phyloP scores from a whole-genome alignment of 2,888 invertebrate genomes.

The Pristionchus maxplancki region DNA sequence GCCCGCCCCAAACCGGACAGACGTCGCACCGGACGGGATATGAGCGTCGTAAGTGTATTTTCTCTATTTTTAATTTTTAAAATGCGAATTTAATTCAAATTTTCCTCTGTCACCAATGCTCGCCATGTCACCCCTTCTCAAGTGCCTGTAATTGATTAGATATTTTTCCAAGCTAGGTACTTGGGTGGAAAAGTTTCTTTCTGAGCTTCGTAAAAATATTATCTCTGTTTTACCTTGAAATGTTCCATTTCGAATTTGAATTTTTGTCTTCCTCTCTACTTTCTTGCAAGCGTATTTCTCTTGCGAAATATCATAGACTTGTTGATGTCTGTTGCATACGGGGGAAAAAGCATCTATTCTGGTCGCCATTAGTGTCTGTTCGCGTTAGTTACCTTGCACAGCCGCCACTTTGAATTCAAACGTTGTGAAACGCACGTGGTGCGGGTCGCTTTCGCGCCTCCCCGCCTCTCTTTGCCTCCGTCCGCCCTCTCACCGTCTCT shows the following conservation, averaged over 20 bases:
- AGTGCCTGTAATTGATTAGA: no score
- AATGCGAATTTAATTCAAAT: background rate
- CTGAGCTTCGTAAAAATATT: no score
- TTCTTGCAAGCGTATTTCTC: no score
- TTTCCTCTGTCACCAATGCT: background rate
- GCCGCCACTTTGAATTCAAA: background rate
- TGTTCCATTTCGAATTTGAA: no score
- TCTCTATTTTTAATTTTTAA: background rate
- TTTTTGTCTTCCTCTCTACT: no score
- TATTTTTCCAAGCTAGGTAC: no score
- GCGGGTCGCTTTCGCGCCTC: background rate
- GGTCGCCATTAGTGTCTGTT: background rate
- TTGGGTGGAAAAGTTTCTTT: no score
- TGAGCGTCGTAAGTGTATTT: background rate
- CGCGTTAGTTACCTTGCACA: background rate
- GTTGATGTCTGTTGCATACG: background rate
- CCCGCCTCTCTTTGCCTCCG: background rate
- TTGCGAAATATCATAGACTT: no score
- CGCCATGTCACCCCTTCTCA: no score
- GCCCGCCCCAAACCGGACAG: background rate
- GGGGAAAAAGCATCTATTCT: background rate
- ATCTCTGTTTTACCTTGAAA: no score
- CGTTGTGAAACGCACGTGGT: slow-evolving; percentile 29
- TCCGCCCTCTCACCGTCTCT: background rate
- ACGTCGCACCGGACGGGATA: background rate